A percentile compares a stretch with the other conserved stretches of the same genome.
These are phyloP conservation scores for Trilocha varians DNA, from an alignment of 2,888 invertebrate species.

Conservation along the genomic window DNA sequence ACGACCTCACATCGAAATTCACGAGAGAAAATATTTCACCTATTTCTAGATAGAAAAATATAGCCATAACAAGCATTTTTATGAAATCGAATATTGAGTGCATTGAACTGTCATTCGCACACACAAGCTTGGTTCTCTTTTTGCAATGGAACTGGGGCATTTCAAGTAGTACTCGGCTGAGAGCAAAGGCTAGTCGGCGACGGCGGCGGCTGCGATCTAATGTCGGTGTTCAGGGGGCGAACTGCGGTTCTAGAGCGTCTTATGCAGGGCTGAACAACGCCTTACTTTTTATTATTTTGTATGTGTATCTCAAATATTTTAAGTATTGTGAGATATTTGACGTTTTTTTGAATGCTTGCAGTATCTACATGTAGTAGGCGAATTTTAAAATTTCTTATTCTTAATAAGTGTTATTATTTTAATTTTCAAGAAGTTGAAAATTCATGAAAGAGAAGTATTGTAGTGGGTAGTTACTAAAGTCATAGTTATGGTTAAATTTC, in stretches of 20 bases:
- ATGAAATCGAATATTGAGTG: constrained; percentile 2
- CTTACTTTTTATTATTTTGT: neutral
- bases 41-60: neutral
- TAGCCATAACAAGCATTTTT: neutral
- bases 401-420: too few relatives aligned
- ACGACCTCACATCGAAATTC: too few relatives aligned
- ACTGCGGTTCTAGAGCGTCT: neutral
- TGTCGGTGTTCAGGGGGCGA: constrained; percentile 1
- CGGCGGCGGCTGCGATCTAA: constrained; percentile 1
- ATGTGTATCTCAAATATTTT: too few relatives aligned
- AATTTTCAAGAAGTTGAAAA: too few relatives aligned
- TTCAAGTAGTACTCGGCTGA: constrained; percentile 28
- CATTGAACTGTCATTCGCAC: constrained; percentile 17
- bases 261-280: neutral
- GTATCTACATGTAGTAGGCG: too few relatives aligned
- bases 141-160: constrained; percentile 24
- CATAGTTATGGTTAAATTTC: too few relatives aligned
- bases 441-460: too few relatives aligned
- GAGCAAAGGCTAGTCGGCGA: constrained; percentile 12
- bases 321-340: too few relatives aligned
- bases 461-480: too few relatives aligned
- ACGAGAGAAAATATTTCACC: too few relatives aligned
- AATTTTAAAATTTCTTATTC: too few relatives aligned
- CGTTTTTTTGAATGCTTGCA: too few relatives aligned
- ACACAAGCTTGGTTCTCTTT: constrained; percentile 19